phyloP scores from a whole-genome alignment of 2,797 vertebrate genomes.

The Centroberyx gerrardi region DNA sequence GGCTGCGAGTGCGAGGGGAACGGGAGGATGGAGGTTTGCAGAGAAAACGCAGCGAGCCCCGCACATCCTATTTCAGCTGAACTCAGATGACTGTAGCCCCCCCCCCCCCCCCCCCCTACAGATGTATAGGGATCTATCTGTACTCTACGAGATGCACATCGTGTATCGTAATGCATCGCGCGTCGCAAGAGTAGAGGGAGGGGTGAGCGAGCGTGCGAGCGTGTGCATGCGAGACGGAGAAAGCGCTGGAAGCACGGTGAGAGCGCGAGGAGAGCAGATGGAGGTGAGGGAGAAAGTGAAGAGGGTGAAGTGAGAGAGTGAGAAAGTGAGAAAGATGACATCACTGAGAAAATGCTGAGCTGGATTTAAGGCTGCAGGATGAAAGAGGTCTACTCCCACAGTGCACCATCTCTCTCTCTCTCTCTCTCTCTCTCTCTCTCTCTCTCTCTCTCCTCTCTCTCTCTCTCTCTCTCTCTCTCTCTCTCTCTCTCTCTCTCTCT shows the following conservation, averaged over 20 bases:
- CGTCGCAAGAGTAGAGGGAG: conserved; percentile 46
- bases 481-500: no score
- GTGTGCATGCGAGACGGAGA: conserved; percentile 63
- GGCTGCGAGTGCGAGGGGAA: conserved; percentile 40
- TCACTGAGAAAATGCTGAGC: conserved; percentile 84
- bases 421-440: no score
- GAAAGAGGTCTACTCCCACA: conserved; percentile 73
- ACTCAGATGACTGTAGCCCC: conserved; percentile 37
- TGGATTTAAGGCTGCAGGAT: conserved; percentile 79
- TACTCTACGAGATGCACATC: conserved; percentile 41
- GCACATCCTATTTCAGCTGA: conserved; percentile 41
- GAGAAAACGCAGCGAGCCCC: neutral
- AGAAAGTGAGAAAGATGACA: conserved; percentile 82
- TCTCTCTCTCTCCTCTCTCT: no score
- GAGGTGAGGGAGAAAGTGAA: conserved; percentile 66
- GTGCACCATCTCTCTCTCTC: conserved; percentile 58
- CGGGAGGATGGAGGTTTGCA: conserved; percentile 14
- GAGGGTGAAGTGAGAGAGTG: conserved; percentile 61
- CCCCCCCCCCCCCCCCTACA: conserved; percentile 10
- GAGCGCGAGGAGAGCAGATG: conserved; percentile 66
- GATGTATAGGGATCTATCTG: conserved; percentile 55
- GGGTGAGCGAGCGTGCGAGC: conserved; percentile 14
- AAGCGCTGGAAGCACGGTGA: conserved; percentile 51
- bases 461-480: no score
- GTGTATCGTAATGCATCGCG: conserved; percentile 60